These are phyloP conservation scores for Ciconia stormi DNA, from an alignment of 2,113 vertebrate species.

Conservation along the genomic window DNA sequence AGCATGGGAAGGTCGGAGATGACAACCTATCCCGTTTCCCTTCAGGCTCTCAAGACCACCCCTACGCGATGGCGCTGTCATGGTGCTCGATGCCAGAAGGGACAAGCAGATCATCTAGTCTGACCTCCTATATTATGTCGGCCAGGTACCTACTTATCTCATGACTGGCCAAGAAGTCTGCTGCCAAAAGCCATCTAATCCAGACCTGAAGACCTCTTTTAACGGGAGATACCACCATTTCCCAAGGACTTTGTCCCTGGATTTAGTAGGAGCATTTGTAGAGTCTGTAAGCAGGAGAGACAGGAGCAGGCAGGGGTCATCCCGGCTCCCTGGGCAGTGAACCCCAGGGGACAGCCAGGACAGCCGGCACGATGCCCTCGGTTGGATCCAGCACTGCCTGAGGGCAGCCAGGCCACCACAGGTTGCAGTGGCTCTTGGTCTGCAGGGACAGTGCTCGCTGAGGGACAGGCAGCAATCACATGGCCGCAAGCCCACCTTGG, in stretches of 20 bases:
- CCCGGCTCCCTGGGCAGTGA: not conserved
- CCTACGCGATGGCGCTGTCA: fast-evolving
- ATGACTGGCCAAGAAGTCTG: fast-evolving
- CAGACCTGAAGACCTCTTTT: not conserved
- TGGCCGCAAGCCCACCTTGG: not conserved
- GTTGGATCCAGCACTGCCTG: not conserved
- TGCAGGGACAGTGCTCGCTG: not conserved
- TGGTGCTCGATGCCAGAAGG: not conserved
- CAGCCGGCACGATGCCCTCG: not conserved
- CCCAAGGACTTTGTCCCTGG: not conserved
- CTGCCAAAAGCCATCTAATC: not conserved
- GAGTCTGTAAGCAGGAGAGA: not conserved
- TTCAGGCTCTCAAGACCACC: not conserved
- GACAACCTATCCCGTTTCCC: fast-evolving
- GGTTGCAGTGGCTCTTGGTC: not conserved
- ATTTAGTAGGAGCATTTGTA: not conserved
- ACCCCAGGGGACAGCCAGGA: not conserved
- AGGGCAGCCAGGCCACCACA: too few species aligned
- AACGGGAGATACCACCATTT: not conserved
- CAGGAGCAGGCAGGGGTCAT: not conserved
- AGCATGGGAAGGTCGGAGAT: not conserved
- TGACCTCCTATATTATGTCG: not conserved
- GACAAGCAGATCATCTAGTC: not conserved
- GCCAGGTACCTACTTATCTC: not conserved
- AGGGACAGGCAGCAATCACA: not conserved